Evolutionary conservation across 1,140 invertebrate genomes (phyloP).

Genomic region (Lanistes nyassanus): DNA sequence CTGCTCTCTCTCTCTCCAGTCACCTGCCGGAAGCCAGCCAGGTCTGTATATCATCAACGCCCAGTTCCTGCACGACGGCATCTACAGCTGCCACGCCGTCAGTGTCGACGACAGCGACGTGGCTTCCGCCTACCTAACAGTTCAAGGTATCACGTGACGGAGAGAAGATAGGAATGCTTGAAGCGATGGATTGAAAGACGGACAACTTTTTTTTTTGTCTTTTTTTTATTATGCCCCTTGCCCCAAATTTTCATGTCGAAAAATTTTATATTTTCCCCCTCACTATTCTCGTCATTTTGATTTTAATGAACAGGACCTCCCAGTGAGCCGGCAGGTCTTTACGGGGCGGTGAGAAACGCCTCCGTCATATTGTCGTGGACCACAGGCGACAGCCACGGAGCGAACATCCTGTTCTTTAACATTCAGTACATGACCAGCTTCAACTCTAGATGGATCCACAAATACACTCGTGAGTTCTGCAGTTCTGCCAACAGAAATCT

Average conservation of each 20-base stretch:
- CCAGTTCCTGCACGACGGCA: conserved; percentile 53
- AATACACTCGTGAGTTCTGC: too few relatives aligned
- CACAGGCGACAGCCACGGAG: conserved; percentile 40
- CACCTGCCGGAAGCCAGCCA: conserved; percentile 10
- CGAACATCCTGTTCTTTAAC: conserved; percentile 71
- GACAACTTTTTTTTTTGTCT: too few relatives aligned
- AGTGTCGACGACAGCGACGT: conserved; percentile 83
- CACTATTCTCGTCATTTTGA: too few relatives aligned
- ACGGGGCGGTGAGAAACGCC: conserved; percentile 76
- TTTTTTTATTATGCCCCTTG: too few relatives aligned
- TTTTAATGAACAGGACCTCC: conserved; percentile 60
- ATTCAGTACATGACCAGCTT: conserved; percentile 86
- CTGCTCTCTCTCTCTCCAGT: too few relatives aligned
- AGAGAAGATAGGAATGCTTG: too few relatives aligned
- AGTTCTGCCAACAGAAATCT: too few relatives aligned
- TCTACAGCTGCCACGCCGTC: conserved; percentile 78
- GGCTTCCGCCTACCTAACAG: conserved; percentile 82
- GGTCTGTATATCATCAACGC: conserved; percentile 57
- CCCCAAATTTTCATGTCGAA: background rate
- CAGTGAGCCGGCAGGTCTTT: conserved; percentile 66
- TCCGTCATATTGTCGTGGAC: conserved; percentile 84
- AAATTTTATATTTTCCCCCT: too few relatives aligned
- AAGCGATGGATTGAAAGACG: too few relatives aligned
- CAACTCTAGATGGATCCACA: conserved; percentile 80
- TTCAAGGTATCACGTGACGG: conserved; percentile 75